phyloP scores from a whole-genome alignment of 2,888 invertebrate genomes.

The Oligia latruncula region DNA sequence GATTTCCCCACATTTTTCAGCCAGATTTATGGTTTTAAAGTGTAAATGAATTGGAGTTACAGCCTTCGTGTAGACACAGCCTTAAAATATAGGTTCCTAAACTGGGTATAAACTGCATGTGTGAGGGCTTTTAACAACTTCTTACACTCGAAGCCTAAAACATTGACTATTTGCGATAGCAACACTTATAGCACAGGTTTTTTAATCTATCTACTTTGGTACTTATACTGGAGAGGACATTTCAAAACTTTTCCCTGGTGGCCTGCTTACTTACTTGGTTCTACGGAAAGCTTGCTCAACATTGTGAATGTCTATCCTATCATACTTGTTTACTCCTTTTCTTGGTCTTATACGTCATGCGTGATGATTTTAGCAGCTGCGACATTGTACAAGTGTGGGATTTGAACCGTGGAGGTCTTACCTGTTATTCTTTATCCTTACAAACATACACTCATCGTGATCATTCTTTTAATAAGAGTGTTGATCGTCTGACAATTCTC shows the following conservation, averaged over 20 bases:
- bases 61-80: not conserved
- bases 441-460: not conserved
- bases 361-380: slow-evolving; percentile 25
- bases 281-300: slow-evolving; percentile 37
- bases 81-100: not conserved
- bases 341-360: slow-evolving; percentile 4
- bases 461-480: not conserved
- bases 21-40: not conserved
- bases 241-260: slow-evolving; percentile 9
- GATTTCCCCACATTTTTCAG: not conserved
- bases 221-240: not conserved
- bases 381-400: not conserved
- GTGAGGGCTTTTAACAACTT: slow-evolving; percentile 34
- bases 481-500: not conserved
- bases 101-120: slow-evolving; percentile 33
- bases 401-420: not conserved
- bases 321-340: slow-evolving; percentile 7
- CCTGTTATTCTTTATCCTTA: not conserved
- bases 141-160: slow-evolving; percentile 17
- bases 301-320: slow-evolving; percentile 24
- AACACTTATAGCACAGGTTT: slow-evolving; percentile 25
- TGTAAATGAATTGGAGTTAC: not conserved
- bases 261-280: slow-evolving; percentile 38
- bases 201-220: slow-evolving; percentile 1
- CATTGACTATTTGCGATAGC: not conserved